Evolutionary conservation across 2,797 vertebrate genomes (phyloP).

Genomic region (Echiichthys vipera): DNA sequence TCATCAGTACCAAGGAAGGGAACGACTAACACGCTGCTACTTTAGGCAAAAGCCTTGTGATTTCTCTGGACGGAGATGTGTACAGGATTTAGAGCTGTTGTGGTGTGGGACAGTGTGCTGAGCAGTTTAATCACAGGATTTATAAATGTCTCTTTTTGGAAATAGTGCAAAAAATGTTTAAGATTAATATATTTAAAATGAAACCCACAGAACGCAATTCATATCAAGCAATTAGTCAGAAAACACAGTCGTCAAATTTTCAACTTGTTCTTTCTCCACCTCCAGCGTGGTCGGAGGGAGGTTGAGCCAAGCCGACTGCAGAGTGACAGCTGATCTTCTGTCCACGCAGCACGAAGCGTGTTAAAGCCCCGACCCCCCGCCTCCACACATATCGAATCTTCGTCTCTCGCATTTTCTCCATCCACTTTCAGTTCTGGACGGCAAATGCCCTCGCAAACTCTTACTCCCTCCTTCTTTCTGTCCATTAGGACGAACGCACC

Average conservation of each 20-base stretch:
- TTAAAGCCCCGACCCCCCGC: slow-evolving; percentile 72
- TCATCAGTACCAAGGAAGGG: slow-evolving; percentile 22
- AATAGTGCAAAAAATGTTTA: slow-evolving; percentile 1
- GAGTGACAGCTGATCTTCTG: slow-evolving; percentile 78
- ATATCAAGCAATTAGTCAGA: slow-evolving; percentile 75
- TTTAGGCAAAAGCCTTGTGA: slow-evolving; percentile 20
- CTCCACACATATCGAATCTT: slow-evolving; percentile 65
- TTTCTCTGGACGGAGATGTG: slow-evolving; percentile 16
- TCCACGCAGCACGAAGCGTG: slow-evolving; percentile 78
- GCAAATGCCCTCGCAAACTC: slow-evolving; percentile 84
- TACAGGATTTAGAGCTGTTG: slow-evolving; percentile 12
- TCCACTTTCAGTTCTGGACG: slow-evolving; percentile 65
- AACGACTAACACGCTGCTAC: slow-evolving; percentile 12
- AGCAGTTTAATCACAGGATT: slow-evolving; percentile 9
- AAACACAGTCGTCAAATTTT: slow-evolving; percentile 68
- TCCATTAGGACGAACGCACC: slow-evolving; percentile 82
- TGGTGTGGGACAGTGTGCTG: neutral
- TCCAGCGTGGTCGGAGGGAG: slow-evolving; percentile 76
- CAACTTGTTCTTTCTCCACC: slow-evolving; percentile 70
- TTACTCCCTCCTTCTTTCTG: slow-evolving; percentile 76
- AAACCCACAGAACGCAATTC: slow-evolving; percentile 57
- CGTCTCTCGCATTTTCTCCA: slow-evolving; percentile 70
- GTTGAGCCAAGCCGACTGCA: slow-evolving; percentile 72
- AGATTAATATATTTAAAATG: slow-evolving; percentile 49
- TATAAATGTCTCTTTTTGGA: slow-evolving; percentile 10